Evolutionary conservation across 2,888 invertebrate species (phyloP).

Genomic region (Pandemis cinnamomeana): DNA sequence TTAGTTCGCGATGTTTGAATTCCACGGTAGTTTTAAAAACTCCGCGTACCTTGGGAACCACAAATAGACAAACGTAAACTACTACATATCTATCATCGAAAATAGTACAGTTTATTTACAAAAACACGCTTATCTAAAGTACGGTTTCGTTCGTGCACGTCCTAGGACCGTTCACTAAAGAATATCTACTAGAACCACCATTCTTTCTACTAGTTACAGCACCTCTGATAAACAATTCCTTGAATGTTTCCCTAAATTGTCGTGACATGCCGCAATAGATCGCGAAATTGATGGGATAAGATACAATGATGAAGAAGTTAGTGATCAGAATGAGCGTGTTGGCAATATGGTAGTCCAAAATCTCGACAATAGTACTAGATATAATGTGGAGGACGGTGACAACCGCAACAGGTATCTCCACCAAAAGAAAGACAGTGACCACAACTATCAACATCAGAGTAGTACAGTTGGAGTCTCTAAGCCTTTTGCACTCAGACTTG

Average conservation of each 20-base stretch:
- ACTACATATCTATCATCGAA: conserved; percentile 35
- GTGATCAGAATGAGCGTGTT: conserved; percentile 92
- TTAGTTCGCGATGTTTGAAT: too few species aligned
- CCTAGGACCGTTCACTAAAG: conserved; percentile 91
- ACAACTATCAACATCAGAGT: conserved; percentile 95
- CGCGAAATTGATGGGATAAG: conserved; percentile 97
- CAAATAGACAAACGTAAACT: conserved; percentile 44
- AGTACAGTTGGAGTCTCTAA: conserved; percentile 92
- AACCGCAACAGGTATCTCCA: conserved; percentile 93
- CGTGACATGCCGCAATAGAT: conserved; percentile 98
- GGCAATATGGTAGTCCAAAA: conserved; percentile 90
- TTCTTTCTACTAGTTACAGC: conserved; percentile 86
- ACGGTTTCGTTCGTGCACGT: conserved; percentile 94
- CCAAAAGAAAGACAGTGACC: conserved; percentile 92
- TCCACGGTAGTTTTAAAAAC: too few species aligned
- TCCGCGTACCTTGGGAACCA: background rate
- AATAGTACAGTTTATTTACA: conserved; percentile 43
- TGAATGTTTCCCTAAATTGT: conserved; percentile 97
- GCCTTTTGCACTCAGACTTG: conserved; percentile 91
- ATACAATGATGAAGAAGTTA: conserved; percentile 95
- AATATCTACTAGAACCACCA: conserved; percentile 90
- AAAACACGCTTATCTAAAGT: conserved; percentile 72
- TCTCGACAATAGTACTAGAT: conserved; percentile 88
- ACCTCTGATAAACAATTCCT: conserved; percentile 89
- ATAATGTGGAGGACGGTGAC: conserved; percentile 93